Evolutionary conservation across 2,797 vertebrate genomes (phyloP).

Genomic region (Halcyon smyrnensis): DNA sequence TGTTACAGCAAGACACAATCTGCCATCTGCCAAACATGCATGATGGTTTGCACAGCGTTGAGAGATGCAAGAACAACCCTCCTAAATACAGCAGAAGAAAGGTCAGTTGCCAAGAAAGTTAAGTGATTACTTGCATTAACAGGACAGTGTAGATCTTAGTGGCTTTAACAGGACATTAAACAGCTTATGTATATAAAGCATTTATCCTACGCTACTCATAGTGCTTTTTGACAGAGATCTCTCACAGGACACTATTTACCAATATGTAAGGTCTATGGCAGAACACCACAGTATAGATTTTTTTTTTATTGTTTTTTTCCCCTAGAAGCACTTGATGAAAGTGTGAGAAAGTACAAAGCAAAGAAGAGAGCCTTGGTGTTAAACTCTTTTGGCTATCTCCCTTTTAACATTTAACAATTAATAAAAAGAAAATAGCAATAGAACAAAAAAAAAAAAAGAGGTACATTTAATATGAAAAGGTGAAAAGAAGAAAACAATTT

Average conservation of each 20-base stretch:
- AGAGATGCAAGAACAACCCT: neutral
- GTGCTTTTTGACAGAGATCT: neutral
- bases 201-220: neutral
- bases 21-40: neutral
- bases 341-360: neutral
- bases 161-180: neutral
- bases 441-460: neutral
- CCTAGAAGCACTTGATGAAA: neutral
- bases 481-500: neutral
- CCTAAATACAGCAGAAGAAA: neutral
- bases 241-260: neutral
- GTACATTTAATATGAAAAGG: neutral
- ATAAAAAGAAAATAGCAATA: neutral
- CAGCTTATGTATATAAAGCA: neutral
- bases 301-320: neutral
- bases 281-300: neutral
- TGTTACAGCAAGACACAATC: neutral
- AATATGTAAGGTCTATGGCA: neutral
- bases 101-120: neutral
- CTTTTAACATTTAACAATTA: neutral
- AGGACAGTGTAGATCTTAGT: neutral
- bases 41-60: fast-evolving
- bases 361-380: neutral
- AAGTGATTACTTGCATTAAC: neutral
- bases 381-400: neutral